Base-by-base conservation (phyloP, 2,113 vertebrate genomes). In the Coracopsis vasa region DNA sequence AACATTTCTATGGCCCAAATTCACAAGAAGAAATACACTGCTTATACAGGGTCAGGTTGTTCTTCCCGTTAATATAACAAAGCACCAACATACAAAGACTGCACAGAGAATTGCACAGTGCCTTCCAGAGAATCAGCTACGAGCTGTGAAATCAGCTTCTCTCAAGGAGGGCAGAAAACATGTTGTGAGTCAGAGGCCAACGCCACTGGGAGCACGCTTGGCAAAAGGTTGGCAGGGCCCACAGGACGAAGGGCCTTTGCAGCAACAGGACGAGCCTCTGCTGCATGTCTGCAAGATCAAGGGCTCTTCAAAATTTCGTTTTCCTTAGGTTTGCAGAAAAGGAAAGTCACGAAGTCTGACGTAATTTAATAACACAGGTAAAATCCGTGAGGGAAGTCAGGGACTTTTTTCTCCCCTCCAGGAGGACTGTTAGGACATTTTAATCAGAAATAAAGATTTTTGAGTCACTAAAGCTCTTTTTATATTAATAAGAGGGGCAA, bases 121-220 rank as follows among this genome's bases (percentile, higher is more conserved):
- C n/a, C 37, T 65, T 89, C 80, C 19, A 39, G 31, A 39, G 35
- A 71, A 60, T 12, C 7, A 69, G 14, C 67, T 31, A n/a, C 0
- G 0, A 79, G 29, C 64, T 61, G 16, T 54, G 58, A 70, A 81
- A 66, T n/a, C 50, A 71, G 45, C 16, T 71, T 77, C 20, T 2
- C 41, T 31, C 25, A 23, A 47, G 50, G 25, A 21, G 17, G 15
- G 16, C 0, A 3, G 72, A 73, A 74, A 69, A 51, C 13, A 11
- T 0, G 18, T 13, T 73, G 37, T 3, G 1, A 54, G 16, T 20
- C 45, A 47, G 72, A 79, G 35, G 12, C 31, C 23, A 60, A 15
- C 23, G 37, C 15, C 31, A 58, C 37, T 28, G 54, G 27, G 8
- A 62, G 14, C 9, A 5, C 0, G 0, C 8, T 50, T 39, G n/a